Base-by-base conservation (phyloP, 37 sponge, comb jelly and placozoan species). In the Cladorhizidae sp. region DNA sequence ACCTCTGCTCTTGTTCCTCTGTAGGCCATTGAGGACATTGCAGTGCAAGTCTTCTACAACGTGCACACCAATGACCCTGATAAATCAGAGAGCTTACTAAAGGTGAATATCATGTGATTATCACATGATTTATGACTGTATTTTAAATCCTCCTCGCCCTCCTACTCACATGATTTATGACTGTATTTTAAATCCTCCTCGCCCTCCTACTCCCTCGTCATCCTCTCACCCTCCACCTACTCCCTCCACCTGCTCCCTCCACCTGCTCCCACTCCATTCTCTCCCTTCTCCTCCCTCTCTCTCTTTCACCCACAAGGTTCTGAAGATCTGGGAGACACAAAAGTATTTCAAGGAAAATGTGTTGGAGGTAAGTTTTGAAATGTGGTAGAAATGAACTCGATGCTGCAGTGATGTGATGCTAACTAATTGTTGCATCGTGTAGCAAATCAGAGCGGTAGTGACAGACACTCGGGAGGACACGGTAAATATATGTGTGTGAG, bases 281-380 rank as follows among this genome's bases (percentile, higher is more conserved):
- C 9, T 9, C 49, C 49, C 49, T 9, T 12, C 49, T 45, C 8
- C 49, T 45, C 9, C 9, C 49, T 45, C 9, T 45, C 49, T 45
- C 49, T 45, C 49, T 45, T 45, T 45, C 49, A 12, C 49, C 49
- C 29, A 21, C 75, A 55, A 95, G 94, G 94, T 95, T 8, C 64
- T 95, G 42, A 93, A 89, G 43, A 92, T 95, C 45, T 95, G 96
- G 96, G 82, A 90, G 70, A 64, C 75, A 22, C 92, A 95, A 68
- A 70, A 80, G 23, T 95, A 92, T 50, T 93, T 95, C 72, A 71
- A 54, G 1, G 90, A 88, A 40, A 18, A n/a, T 6, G 57, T 75
- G 21, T 74, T 92, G 54, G 58, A 83, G 72, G 81, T 82, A 35
- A 73, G 84, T n/a, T 14, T n/a, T 0, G 22, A 1, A 57, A n/a